Evolutionary conservation across 2,113 vertebrate species (phyloP), one percentile per base, ranked within the genome.

Genomic region (Rhinolophus ferrumequinum): DNA sequence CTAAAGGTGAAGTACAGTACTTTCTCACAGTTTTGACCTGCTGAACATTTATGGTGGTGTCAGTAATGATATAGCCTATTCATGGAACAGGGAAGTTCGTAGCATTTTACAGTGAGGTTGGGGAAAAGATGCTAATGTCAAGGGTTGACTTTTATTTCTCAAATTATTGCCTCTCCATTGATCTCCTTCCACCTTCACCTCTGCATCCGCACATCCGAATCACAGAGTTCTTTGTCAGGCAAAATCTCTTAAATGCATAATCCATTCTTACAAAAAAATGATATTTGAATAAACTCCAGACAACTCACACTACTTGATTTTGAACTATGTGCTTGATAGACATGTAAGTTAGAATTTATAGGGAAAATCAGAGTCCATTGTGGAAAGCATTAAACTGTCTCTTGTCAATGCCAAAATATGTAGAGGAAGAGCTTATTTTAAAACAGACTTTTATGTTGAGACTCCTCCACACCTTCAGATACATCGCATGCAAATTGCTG

Each of bases 181-280:
- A 94, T 88, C 89, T 95, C 38, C 0, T 22, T 52, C 11, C n/a
- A 12, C 16, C 1, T 88, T 30, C 35, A 16, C 83, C 73, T 70
- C 41, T 95, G 83, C 18, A 84, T 84, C 11, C 19, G 35, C 0
- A 92, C 33, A 12, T 73, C 3, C 35, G 93, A 95, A 93, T 96
- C 87, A 83, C 33, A 72, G 81, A 83, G 38, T 13, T 90, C 60
- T 95, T 98, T 97, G 58, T 96, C 75, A 95, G 91, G 21, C 0
- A 2, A 35, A 80, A 44, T 83, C 95, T 3, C 84, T 89, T 91
- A 76, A 82, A 80, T 98, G 30, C 64, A 96, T 97, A 97, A 98
- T 98, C 97, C 89, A 97, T 92, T 95, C 92, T 95, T 94, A 72
- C 88, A 90, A 87, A 97, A 95, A 97, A 44, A 72, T 95, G 94